A percentile compares a stretch with the other conserved stretches of the same genome.
Evolutionary conservation across 2,797 vertebrate genomes (phyloP).

Genomic region (Mastacembelus armatus): DNA sequence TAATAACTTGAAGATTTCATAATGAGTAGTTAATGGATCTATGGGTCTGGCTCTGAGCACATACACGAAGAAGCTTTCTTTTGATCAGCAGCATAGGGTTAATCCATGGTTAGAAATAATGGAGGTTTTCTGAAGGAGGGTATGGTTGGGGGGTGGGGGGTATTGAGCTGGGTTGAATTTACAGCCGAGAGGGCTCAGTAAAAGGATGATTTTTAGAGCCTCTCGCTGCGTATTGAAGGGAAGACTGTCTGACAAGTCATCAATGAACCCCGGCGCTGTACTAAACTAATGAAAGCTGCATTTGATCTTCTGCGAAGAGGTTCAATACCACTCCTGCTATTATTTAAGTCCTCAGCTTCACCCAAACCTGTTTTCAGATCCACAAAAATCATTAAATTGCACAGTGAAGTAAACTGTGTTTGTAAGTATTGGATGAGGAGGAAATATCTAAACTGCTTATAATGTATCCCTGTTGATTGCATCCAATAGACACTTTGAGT

Average conservation of each 20-base stretch:
- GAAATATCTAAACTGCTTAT: slow-evolving; percentile 79
- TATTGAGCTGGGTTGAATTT: slow-evolving; percentile 85
- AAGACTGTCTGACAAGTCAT: slow-evolving; percentile 88
- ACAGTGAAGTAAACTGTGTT: slow-evolving; percentile 85
- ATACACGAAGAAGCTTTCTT: slow-evolving; percentile 73
- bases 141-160: slow-evolving; percentile 42
- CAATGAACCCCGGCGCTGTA: slow-evolving; percentile 84
- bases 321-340: slow-evolving; percentile 86
- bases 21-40: slow-evolving; percentile 79
- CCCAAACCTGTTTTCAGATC: slow-evolving; percentile 85
- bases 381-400: slow-evolving; percentile 82
- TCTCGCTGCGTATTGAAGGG: slow-evolving; percentile 85
- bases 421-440: slow-evolving; percentile 78
- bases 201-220: slow-evolving; percentile 87
- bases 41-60: slow-evolving; percentile 66
- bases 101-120: slow-evolving; percentile 83
- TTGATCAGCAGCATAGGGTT: slow-evolving; percentile 83
- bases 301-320: slow-evolving; percentile 85
- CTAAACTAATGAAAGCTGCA: slow-evolving; percentile 89
- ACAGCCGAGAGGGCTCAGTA: slow-evolving; percentile 83
- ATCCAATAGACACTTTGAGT: slow-evolving; percentile 66
- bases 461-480: slow-evolving; percentile 79
- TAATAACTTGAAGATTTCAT: slow-evolving; percentile 82
- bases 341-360: slow-evolving; percentile 86
- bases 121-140: slow-evolving; percentile 72